Evolutionary conservation across 1,140 invertebrate genomes (phyloP).

Genomic region (Drosophila repletoides): DNA sequence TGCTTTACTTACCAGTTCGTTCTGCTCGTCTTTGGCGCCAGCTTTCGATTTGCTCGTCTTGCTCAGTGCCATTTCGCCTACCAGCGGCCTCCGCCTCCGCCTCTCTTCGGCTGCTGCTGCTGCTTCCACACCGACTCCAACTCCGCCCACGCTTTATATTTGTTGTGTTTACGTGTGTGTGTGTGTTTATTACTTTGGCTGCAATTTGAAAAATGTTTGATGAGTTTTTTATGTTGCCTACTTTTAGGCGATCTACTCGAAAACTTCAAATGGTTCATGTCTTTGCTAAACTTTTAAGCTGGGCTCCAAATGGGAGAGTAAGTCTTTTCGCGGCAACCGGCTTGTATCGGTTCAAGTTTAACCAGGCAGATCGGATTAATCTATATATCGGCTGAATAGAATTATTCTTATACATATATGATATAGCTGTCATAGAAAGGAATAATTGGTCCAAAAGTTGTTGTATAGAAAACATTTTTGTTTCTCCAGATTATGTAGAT

Average conservation of each 20-base stretch:
- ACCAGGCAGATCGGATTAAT: too few species aligned
- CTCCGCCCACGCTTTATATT: conserved; percentile 10
- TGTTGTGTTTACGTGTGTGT: not conserved
- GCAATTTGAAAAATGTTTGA: conserved; percentile 8
- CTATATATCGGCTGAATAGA: too few species aligned
- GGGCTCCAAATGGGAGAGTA: too few species aligned
- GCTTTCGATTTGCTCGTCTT: conserved; percentile 67
- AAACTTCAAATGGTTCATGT: conserved; percentile 23
- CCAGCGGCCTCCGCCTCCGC: not conserved
- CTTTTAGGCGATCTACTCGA: conserved; percentile 17
- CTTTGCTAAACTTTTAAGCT: too few species aligned
- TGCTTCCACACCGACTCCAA: not conserved
- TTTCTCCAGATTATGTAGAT: too few species aligned
- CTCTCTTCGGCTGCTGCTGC: not conserved
- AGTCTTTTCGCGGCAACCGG: too few species aligned
- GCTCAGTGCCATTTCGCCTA: conserved; percentile 62
- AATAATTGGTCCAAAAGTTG: too few species aligned
- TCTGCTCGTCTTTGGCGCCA: conserved; percentile 75
- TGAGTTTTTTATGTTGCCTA: conserved; percentile 11
- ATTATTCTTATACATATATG: too few species aligned
- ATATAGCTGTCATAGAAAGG: too few species aligned
- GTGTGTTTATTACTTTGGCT: conserved; percentile 10
- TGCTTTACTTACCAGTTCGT: conserved; percentile 64
- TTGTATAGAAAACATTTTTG: too few species aligned
- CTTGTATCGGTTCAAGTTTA: too few species aligned